Percentiles rank a stretch among this genome's conserved stretches.
These are phyloP conservation scores for Otolemur crassicaudatus DNA, from an alignment of 2,797 vertebrate genomes.

Conservation along the genomic window DNA sequence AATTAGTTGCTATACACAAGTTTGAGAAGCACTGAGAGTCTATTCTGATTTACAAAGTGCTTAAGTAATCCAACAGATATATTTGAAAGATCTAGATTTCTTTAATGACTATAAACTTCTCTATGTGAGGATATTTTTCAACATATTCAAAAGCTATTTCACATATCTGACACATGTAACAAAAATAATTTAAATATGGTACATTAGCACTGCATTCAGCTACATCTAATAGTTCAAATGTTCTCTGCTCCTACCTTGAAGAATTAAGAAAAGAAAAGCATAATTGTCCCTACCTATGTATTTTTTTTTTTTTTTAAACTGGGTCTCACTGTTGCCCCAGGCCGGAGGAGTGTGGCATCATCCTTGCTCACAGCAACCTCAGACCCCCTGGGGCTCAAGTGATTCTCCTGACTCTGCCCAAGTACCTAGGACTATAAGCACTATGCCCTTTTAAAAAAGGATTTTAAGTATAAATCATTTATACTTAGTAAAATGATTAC, in stretches of 20 bases:
- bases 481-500: not conserved
- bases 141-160: not conserved
- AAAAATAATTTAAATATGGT: not conserved
- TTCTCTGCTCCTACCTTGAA: not conserved
- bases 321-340: not conserved
- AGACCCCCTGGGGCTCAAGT: not conserved
- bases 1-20: not conserved
- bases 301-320: not conserved
- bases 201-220: not conserved
- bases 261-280: not conserved
- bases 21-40: not conserved
- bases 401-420: not conserved
- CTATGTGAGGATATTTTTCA: not conserved
- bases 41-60: not conserved
- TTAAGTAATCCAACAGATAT: not conserved
- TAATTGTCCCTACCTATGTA: not conserved
- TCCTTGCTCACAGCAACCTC: not conserved
- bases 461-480: too few species aligned
- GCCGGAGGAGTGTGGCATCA: not conserved
- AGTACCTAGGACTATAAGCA: not conserved
- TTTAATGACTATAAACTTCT: not conserved
- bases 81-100: slow-evolving; percentile 3
- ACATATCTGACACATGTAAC: not conserved
- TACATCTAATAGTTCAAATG: not conserved
- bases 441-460: not conserved